Base-by-base conservation (phyloP, 2,888 invertebrate species). In the Mechanitis messenoides region DNA sequence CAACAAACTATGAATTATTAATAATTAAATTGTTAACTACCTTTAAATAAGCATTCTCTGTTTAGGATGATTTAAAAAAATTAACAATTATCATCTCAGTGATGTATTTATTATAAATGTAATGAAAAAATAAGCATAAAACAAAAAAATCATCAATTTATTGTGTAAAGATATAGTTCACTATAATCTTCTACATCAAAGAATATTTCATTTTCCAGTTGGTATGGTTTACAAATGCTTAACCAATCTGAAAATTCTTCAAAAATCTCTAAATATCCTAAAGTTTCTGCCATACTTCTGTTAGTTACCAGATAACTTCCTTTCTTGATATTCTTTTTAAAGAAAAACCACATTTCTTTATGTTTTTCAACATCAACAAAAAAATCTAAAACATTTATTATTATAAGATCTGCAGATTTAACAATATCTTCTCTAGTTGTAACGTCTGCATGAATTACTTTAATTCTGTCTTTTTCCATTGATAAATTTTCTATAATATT, bases 331-430 rank as follows among this genome's bases (percentile, higher is more conserved):
- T 88, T 77, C 60, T 87, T 81, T 64, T 87, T 89, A 7, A 94
- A 83, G 73, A 92, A 93, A 64, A 82, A 77, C 94, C 94, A 94
- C 68, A 93, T 90, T 68, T 90, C 76, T 65, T 81, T 90, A 74
- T 94, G 94, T 61, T 91, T 88, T 45, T 91, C 88, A 60, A 81
- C 75, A 53, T 92, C 80, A 63, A 93, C 82, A 83, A 94, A 94
- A 76, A 94, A 94, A 72, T 94, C 93, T 74, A 94, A 91, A 2
- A 93, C 92, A 81, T 94, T 95, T 70, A 94, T 92, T 60, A 94
- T 80, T 35, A 94, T 80, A 58, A 94, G 83, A 78, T 94, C 91
- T 12, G 93, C 92, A 61, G 79, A 77, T 61, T 83, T 71, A 28
- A 94, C 76, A 45, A 92, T 74, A 63, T 93, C 91, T 64, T 83